These are phyloP conservation scores for Thryonomys swinderianus DNA, from an alignment of 2,113 vertebrate species.

Conservation along the genomic window DNA sequence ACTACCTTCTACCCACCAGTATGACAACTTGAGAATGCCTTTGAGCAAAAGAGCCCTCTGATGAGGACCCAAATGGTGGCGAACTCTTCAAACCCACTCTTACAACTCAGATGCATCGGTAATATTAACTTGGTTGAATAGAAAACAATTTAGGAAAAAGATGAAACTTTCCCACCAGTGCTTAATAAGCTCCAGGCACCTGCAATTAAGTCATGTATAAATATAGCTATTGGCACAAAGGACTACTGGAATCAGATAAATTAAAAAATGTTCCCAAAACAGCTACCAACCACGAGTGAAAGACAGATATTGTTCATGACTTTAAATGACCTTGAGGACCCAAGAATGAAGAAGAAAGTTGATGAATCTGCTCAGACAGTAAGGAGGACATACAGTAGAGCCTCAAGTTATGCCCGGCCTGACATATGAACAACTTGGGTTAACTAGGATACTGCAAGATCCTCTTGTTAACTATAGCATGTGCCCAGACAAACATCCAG, in stretches of 20 bases:
- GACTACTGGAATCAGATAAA: constrained; percentile 10
- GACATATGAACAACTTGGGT: too few relatives aligned
- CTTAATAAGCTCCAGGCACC: background rate
- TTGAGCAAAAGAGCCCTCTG: background rate
- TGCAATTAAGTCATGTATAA: background rate
- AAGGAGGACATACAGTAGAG: background rate
- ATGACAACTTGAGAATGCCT: background rate
- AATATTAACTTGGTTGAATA: background rate
- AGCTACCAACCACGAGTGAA: background rate
- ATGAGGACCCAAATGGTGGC: background rate
- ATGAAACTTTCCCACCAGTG: background rate
- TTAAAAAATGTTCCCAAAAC: background rate
- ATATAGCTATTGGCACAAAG: background rate
- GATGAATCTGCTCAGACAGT: background rate
- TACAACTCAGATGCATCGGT: background rate
- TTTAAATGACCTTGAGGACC: background rate
- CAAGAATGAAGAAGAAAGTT: background rate
- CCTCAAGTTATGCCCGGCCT: too few relatives aligned
- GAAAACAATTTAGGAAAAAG: background rate
- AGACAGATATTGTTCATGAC: background rate
- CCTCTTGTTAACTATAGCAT: too few relatives aligned
- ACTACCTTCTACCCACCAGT: background rate
- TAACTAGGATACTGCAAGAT: too few relatives aligned
- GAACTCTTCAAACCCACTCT: background rate
- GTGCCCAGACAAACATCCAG: too few relatives aligned